These are phyloP conservation scores for Prunella fulvescens DNA, from an alignment of 2,113 vertebrate species.

Conservation along the genomic window DNA sequence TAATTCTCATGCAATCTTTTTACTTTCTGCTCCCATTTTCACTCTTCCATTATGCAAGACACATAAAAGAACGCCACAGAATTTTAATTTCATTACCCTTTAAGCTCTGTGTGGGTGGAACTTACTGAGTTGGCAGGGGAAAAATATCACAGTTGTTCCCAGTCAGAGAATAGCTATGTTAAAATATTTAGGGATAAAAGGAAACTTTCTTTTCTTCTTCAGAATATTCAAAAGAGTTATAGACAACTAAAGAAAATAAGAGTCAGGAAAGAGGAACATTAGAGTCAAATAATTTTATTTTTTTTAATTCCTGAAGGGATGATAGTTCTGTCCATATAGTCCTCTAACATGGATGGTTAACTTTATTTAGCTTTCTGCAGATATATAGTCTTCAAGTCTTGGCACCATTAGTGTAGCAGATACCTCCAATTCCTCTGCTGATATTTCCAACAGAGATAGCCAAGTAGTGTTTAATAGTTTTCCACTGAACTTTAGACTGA, in stretches of 20 bases:
- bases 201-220: not conserved
- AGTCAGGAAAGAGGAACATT: not conserved
- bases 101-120: not conserved
- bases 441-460: not conserved
- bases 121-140: not conserved
- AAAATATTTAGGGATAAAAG: not conserved
- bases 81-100: not conserved
- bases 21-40: not conserved
- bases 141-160: not conserved
- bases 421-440: not conserved
- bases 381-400: not conserved
- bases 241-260: not conserved
- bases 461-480: not conserved
- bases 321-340: not conserved
- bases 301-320: accelerated
- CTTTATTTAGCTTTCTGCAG: not conserved
- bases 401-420: not conserved
- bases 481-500: not conserved
- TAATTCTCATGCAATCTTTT: not conserved
- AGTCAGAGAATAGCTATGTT: not conserved
- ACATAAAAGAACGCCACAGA: not conserved
- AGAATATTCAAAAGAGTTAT: not conserved
- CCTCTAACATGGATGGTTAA: not conserved
- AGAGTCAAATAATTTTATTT: not conserved
- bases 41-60: not conserved